phyloP scores from a whole-genome alignment of 2,113 vertebrate species.

The Ramphastos sulfuratus region DNA sequence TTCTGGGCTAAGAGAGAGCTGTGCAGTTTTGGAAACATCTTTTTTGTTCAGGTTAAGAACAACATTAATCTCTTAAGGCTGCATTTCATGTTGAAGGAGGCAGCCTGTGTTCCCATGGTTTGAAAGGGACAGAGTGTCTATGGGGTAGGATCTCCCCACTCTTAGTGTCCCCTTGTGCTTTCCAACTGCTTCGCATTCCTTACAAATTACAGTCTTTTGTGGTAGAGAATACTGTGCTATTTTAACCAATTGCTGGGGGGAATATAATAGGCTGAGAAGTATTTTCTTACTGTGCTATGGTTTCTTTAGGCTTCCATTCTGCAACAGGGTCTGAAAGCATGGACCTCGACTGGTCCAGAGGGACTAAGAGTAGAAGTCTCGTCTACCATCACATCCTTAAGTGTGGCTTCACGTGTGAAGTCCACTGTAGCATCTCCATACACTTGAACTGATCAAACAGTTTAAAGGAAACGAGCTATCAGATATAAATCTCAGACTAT shows the following conservation, averaged over 20 bases:
- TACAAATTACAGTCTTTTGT: slow-evolving; percentile 59
- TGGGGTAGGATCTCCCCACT: slow-evolving; percentile 4
- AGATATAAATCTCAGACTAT: not conserved
- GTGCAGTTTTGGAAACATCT: slow-evolving; percentile 14
- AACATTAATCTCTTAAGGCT: not conserved
- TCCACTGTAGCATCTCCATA: not conserved
- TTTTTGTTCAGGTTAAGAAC: not conserved
- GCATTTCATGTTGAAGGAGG: not conserved
- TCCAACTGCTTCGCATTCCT: slow-evolving; percentile 52
- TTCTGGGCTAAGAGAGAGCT: not conserved
- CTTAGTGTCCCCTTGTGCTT: slow-evolving; percentile 37
- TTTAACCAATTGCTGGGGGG: slow-evolving; percentile 10
- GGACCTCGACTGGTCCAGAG: not conserved
- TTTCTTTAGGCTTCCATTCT: slow-evolving; percentile 39
- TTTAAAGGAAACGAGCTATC: not conserved
- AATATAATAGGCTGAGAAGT: slow-evolving; percentile 38
- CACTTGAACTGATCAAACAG: not conserved
- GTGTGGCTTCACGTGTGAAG: not conserved
- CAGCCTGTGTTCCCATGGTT: slow-evolving; percentile 35
- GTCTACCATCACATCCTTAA: not conserved
- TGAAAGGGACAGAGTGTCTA: slow-evolving; percentile 17
- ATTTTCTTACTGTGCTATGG: slow-evolving; percentile 23
- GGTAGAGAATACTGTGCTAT: slow-evolving; percentile 31
- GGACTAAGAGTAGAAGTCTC: not conserved
- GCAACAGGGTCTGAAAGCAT: not conserved